Base-by-base conservation (phyloP, 2,113 vertebrate genomes). In the Aleadryas rufinucha region DNA sequence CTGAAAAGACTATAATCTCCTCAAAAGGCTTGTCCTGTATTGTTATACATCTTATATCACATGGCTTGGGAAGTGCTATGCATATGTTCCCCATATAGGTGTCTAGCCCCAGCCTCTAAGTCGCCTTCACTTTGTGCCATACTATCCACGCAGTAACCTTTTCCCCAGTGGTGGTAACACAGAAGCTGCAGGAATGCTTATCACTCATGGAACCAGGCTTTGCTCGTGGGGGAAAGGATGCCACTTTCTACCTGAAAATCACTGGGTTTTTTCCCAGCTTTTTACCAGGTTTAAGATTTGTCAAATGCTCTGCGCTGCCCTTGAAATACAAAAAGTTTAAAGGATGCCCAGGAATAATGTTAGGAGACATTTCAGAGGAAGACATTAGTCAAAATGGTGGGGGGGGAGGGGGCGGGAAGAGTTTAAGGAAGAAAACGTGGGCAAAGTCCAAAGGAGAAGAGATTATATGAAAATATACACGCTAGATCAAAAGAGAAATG, bases 341-440 rank as follows among this genome's bases (percentile, higher is more conserved):
- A 64, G 83, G 37, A 39, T 59, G 16, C 21, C 20, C 28, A 44
- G 50, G 18, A 50, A 42, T 83, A 90, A 71, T 16, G 11, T 41
- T 70, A 72, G 39, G n/a, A 88, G 18, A 64, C 13, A 60, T 78
- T 83, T 28, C 69, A 74, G 42, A 74, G 16, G 17, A 74, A 90
- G 4, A 85, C 7, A 68, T 74, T 63, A 68, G 31, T 42, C 26
- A 63, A 93, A 89, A 72, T 1, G 24, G 2, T 1, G 5, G 2
- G 6, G 13, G 23, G 2, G 17, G 24, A 19, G n/a, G n/a, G n/a
- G 24, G 2, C 1, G 5, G 2, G 6, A 39, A 22, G 7, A 31
- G 4, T 59, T 79, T 70, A 63, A 82, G 16, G 33, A 61, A 68
- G 27, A 69, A 86, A 80, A 66, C 28, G 37, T 90, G 47, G 50